Base-by-base conservation (phyloP, 2,888 invertebrate species). In the Cheilosia variabilis region DNA sequence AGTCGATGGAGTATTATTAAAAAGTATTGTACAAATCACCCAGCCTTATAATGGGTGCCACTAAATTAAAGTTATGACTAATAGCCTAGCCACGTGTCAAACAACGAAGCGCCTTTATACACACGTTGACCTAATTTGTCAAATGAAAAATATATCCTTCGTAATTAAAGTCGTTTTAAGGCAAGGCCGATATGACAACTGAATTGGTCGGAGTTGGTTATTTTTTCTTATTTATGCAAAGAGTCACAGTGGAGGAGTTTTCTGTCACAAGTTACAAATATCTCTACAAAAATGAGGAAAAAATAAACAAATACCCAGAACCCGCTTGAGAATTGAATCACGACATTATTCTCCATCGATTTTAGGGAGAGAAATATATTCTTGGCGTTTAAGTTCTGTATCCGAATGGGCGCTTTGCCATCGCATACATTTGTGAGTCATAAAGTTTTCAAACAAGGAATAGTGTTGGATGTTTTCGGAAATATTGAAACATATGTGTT, bases 21-120 rank as follows among this genome's bases (percentile, higher is more conserved):
- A 22, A 2, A 7, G n/a, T 5, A 2, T 5, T 19, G 1, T 22
- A 9, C 47, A 24, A 19, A 27, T 13, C 22, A 31, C 27, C 17
- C 55, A 62, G 17, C 9, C 19, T 19, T 47, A 19, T 19, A 9
- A 17, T 9, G 9, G 17, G 19, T 10, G 17, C 0, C 45, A 45
- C 24, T 41, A 52, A 52, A 52, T 41, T 52, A 52, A 37, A 34
- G 7, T 65, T 17, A 50, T 65, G 65, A 65, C 65, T 65, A 65
- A 65, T 37, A n/a, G 4, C 52, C 22, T 4, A 4, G n/a, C 22
- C 50, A 37, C 50, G 22, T 37, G 50, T 37, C 65, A 37, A 52
- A 65, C 37, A 15, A 37, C 6, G 9, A n/a, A 15, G 15, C 19
- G 19, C 13, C 7, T 22, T 22, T 31, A 19, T 6, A 41, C 9